A percentile compares a stretch with the other conserved stretches of the same genome.
Evolutionary conservation across 92 coral and sea anemone genomes (phyloP).

Genomic region (Porites evermanni): DNA sequence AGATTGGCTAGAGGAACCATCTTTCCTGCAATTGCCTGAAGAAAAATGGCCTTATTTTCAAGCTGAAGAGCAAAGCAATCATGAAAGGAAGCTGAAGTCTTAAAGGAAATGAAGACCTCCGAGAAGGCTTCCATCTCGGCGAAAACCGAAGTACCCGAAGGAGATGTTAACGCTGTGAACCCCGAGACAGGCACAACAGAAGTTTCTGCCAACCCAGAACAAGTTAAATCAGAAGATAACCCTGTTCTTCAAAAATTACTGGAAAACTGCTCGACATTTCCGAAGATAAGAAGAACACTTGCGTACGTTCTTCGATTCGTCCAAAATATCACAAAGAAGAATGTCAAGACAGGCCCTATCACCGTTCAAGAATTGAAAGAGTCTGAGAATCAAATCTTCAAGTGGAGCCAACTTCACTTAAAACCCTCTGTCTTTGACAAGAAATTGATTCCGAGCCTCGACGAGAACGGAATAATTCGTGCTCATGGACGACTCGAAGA

Average conservation of each 20-base stretch:
- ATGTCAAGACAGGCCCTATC: slow-evolving; percentile 14
- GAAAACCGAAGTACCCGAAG: not conserved
- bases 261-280: slow-evolving; percentile 55
- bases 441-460: slow-evolving; percentile 42
- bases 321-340: slow-evolving; percentile 38
- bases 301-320: slow-evolving; percentile 62
- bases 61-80: slow-evolving; percentile 14
- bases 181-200: not conserved
- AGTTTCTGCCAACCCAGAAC: not conserved
- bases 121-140: not conserved
- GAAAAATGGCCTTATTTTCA: slow-evolving; percentile 28
- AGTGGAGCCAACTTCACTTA: slow-evolving; percentile 62
- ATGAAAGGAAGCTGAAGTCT: not conserved
- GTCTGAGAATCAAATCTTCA: slow-evolving; percentile 58
- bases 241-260: slow-evolving; percentile 59
- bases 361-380: slow-evolving; percentile 21
- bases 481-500: slow-evolving; percentile 71
- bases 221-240: slow-evolving; percentile 37
- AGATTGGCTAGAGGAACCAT: slow-evolving; percentile 34
- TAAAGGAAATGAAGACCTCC: slow-evolving; percentile 7
- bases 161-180: not conserved
- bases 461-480: slow-evolving; percentile 55
- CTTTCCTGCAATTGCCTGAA: slow-evolving; percentile 45
- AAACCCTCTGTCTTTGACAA: slow-evolving; percentile 47
- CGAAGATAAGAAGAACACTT: slow-evolving; percentile 53